Evolutionary conservation across 2,888 invertebrate genomes (phyloP).

Genomic region (Periphyllus acericola): DNA sequence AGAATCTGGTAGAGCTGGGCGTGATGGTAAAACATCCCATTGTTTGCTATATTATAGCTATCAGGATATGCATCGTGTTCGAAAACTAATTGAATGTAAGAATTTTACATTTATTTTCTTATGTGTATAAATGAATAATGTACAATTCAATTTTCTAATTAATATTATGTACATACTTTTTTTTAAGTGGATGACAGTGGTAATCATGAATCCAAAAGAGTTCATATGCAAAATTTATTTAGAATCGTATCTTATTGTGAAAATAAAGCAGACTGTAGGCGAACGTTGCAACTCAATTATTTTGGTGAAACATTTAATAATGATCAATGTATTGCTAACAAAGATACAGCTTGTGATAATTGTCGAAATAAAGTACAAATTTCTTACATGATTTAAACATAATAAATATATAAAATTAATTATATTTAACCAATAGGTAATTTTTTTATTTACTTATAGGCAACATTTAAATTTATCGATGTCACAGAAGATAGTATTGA

Average conservation of each 20-base stretch:
- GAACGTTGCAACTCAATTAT: conserved; percentile 86
- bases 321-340: conserved; percentile 75
- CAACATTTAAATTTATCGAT: conserved; percentile 71
- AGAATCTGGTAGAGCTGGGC: conserved; percentile 84
- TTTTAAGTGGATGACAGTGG: conserved; percentile 64
- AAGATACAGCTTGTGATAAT: conserved; percentile 86
- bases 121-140: no score
- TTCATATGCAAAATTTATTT: conserved; percentile 84
- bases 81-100: conserved; percentile 63
- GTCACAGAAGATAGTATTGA: conserved; percentile 81
- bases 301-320: conserved; percentile 86
- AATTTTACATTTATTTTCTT: neutral
- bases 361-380: conserved; percentile 75
- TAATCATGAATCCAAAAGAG: conserved; percentile 65
- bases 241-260: conserved; percentile 94
- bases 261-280: conserved; percentile 90
- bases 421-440: conserved; percentile 52
- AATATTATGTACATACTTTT: neutral
- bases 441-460: conserved; percentile 63
- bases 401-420: conserved; percentile 16
- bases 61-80: conserved; percentile 70
- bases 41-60: conserved; percentile 83
- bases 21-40: conserved; percentile 79
- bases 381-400: neutral
- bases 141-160: no score